Evolutionary conservation across 2,113 vertebrate genomes (phyloP), one percentile per base, ranked within the genome.

Genomic region (Steatornis caripensis): DNA sequence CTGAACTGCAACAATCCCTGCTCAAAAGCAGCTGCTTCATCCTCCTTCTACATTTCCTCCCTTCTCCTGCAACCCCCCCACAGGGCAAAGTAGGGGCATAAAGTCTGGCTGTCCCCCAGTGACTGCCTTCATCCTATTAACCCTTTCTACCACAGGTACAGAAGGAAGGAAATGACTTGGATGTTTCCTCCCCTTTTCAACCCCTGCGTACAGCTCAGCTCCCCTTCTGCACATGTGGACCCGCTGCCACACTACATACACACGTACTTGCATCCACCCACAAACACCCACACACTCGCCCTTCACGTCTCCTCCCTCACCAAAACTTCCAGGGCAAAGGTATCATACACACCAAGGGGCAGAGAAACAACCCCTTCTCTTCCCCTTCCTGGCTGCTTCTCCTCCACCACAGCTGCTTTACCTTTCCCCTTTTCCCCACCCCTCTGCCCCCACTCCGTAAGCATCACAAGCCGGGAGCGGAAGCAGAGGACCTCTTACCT

Each of bases 11-110:
- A 49, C 4, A 4, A 87, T 53, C 34, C 8, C 55, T 75, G 46
- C 84, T 89, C 36, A 91, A 92, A 90, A 93, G 41, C 77, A 96
- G 77, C 84, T 96, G 82, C n/a, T 94, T 90, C 54, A 34, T 95
- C 65, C 55, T 87, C 41, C 70, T 82, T 34, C 37, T 78, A 20
- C 8, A 11, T 71, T 89, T 94, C 84, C 81, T 96, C 30, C 24
- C 41, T 87, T 89, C 48, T 87, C 70, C 53, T 89, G 23, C 55
- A 89, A 9, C 18, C 4, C 18, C 20, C 29, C 10, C 12, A 23
- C 29, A 58, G 0, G 54, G 23, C 26, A 61, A 66, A 74, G 49
- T 4, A 61, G 20, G 7, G 16, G 10, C 11, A 37, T 29, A 60
- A 85, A 91, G 45, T 46, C 34, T 48, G 32, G 26, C 12, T 65